Evolutionary conservation across 2,113 vertebrate genomes (phyloP).

Genomic region (Tauraco erythrolophus): DNA sequence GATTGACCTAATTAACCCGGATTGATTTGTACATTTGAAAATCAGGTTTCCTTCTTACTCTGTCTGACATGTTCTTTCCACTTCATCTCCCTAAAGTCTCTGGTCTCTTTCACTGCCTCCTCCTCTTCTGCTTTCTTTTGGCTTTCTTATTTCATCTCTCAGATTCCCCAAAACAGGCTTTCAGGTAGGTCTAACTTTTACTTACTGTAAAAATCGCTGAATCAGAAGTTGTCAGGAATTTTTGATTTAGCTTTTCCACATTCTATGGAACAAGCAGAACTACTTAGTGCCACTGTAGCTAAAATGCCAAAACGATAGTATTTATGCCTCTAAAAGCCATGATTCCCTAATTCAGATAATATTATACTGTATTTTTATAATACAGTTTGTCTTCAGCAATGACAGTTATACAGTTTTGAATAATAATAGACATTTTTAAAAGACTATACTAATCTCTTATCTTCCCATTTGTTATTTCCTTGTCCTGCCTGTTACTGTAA

Average conservation of each 20-base stretch:
- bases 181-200: background rate
- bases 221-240: conserved; percentile 7
- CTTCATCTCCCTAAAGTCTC: background rate
- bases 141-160: background rate
- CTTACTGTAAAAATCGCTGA: background rate
- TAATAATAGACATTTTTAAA: conserved; percentile 55
- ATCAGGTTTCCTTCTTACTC: background rate
- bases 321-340: background rate
- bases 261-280: background rate
- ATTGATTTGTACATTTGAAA: background rate
- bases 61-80: background rate
- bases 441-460: conserved; percentile 49
- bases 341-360: conserved; percentile 32
- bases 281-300: background rate
- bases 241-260: background rate
- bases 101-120: background rate
- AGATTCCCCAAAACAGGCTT: background rate
- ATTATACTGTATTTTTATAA: conserved; percentile 34
- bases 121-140: background rate
- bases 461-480: conserved; percentile 49
- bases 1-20: background rate
- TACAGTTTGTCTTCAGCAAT: conserved; percentile 49
- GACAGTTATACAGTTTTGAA: conserved; percentile 59
- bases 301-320: background rate
- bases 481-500: conserved; percentile 26